Base-by-base conservation (phyloP, 2,113 vertebrate species). In the Sapajus apella region DNA sequence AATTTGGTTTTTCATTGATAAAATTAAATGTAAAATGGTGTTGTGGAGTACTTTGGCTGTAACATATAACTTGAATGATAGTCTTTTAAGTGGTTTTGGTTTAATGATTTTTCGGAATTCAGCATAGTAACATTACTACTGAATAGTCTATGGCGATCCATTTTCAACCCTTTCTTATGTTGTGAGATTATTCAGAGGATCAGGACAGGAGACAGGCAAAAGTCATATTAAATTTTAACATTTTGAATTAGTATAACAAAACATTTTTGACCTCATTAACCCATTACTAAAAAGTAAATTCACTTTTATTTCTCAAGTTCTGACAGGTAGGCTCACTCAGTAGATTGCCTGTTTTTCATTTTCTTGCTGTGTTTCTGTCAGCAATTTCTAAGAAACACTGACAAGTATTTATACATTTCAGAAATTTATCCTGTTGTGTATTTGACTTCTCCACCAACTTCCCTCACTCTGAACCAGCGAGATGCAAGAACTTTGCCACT, bases 1-100 rank as follows among this genome's bases (percentile, higher is more conserved):
- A 76, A 25, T 84, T 97, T 94, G 55, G 73, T 68, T 64, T 82
- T 97, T 30, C 27, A 81, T 56, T 89, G 13, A 17, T 81, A 73
- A 40, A 92, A 82, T 75, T 14, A 85, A 80, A 70, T 90, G 3
- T 94, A 88, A 87, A 94, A 21, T 80, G 11, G 3, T 43, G 43
- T 47, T 76, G 5, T 27, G 9, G 8, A 90, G 2, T 88, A 56
- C 81, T 64, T 75, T 89, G 7, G 18, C 30, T 75, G 0, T 85
- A 75, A 68, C 0, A 40, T 37, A 32, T 93, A 32, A 61, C 83
- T 95, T 91, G 7, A 6, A 2, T 85, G 40, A 12, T 85, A 18
- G 5, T 87, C n/a, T 91, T 80, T 37, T 83, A 68, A 47, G 37
- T 35, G 12, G 32, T 21, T 64, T 86, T 95, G 68, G n/a, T 56